Percentiles rank a stretch among this genome's conserved stretches.
These are phyloP conservation scores for Myotis pilosus DNA, from an alignment of 2,797 vertebrate genomes.

Conservation along the genomic window DNA sequence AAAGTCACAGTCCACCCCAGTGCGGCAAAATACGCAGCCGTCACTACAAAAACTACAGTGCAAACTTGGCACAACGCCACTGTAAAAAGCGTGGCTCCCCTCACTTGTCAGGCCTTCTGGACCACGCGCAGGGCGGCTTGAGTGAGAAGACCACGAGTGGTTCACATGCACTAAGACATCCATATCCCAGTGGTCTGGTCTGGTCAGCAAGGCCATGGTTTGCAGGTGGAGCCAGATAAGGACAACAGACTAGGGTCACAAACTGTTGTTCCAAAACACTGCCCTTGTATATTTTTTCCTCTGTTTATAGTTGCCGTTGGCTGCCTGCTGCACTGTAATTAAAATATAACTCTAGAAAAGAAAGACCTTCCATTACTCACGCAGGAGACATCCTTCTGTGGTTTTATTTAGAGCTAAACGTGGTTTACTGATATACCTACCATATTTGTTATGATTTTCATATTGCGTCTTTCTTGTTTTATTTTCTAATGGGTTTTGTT, in stretches of 20 bases:
- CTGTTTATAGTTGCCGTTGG: conserved; percentile 36
- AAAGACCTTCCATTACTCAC: neutral
- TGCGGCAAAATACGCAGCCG: neutral
- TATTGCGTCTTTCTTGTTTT: conserved; percentile 49
- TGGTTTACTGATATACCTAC: neutral
- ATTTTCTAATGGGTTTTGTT: conserved; percentile 79
- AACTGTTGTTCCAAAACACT: conserved; percentile 25
- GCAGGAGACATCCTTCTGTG: neutral
- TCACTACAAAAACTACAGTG: neutral
- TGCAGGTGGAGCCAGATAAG: conserved; percentile 26
- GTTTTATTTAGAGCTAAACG: neutral
- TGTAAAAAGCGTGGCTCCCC: neutral
- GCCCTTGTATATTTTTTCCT: neutral
- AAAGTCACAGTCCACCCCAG: neutral
- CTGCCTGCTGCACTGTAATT: neutral
- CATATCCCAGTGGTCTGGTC: neutral
- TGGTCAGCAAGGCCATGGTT: conserved; percentile 1
- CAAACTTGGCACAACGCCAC: neutral
- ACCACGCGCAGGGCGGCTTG: neutral
- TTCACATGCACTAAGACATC: neutral
- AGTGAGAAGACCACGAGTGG: neutral
- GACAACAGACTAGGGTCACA: neutral
- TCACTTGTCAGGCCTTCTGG: neutral
- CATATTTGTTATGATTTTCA: conserved; percentile 55
- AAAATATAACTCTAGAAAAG: neutral